Evolutionary conservation across 2,888 invertebrate genomes (phyloP).

Genomic region (Lacanobia wlatinum): DNA sequence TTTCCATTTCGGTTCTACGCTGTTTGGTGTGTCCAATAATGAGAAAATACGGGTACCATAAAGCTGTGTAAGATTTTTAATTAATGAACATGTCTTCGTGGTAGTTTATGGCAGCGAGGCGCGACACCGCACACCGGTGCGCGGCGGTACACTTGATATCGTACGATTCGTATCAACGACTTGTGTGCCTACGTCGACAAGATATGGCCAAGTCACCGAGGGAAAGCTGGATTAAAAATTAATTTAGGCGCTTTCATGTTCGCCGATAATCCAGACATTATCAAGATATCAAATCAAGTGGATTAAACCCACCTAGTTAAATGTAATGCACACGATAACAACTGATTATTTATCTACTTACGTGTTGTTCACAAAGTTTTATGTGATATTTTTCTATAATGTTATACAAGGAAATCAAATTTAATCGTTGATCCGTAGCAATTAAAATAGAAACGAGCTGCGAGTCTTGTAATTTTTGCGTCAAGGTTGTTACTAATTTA

Average conservation of each 20-base stretch:
- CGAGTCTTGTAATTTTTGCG: slow-evolving; percentile 44
- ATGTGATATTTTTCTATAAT: slow-evolving; percentile 51
- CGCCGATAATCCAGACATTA: slow-evolving; percentile 89
- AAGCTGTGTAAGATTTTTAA: slow-evolving; percentile 52
- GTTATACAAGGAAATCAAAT: slow-evolving; percentile 55
- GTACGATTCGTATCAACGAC: slow-evolving; percentile 70
- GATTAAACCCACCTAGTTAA: slow-evolving; percentile 88
- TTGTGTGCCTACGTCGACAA: slow-evolving; percentile 79
- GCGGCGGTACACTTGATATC: slow-evolving; percentile 71
- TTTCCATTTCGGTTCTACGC: slow-evolving; percentile 4
- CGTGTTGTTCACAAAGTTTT: slow-evolving; percentile 71
- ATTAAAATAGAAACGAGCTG: slow-evolving; percentile 31
- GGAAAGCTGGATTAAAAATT: slow-evolving; percentile 89
- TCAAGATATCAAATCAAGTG: slow-evolving; percentile 89
- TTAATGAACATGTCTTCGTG: slow-evolving; percentile 67
- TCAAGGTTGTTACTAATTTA: slow-evolving; percentile 60
- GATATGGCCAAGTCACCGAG: slow-evolving; percentile 82
- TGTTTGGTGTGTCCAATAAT: slow-evolving; percentile 23
- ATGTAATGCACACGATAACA: slow-evolving; percentile 87
- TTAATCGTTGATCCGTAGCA: slow-evolving; percentile 41
- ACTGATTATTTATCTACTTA: slow-evolving; percentile 82
- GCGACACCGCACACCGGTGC: slow-evolving; percentile 38
- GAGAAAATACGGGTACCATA: slow-evolving; percentile 46
- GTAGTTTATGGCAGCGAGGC: slow-evolving; percentile 66
- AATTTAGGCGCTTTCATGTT: slow-evolving; percentile 89